Evolutionary conservation across 2,113 vertebrate genomes (phyloP), one percentile per base, ranked within the genome.

Genomic region (Lanius collurio): DNA sequence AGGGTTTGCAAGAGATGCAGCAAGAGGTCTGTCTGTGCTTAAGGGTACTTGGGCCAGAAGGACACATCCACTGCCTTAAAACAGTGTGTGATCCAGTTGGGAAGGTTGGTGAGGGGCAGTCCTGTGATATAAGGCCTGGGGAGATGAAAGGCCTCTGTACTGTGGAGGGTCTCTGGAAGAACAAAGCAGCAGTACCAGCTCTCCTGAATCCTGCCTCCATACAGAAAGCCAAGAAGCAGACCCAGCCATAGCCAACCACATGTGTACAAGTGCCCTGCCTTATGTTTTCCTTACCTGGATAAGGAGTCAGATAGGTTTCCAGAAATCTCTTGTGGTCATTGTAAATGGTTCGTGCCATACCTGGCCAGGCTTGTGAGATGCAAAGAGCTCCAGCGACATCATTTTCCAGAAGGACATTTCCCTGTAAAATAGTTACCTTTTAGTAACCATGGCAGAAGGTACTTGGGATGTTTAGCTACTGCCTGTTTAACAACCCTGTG

Each of bases 291-390:
- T 91, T 97, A 98, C 98, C 98, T 83, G 98, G 98, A 83, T 97
- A 95, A 57, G 96, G 97, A 91, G 93, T 98, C 94, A 98, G 97
- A 84, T 98, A 98, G 11, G 98, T 98, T 93, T 98, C 97, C 37
- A 97, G 83, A 89, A 98, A 98, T 75, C 98, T 98, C 93, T 98
- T 96, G 89, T 98, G 98, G 95, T 98, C 57, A 19, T 98, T 98
- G 64, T 98, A 98, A 94, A 99, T 98, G 22, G 97, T 98, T 70
- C 97, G 94, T 90, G 98, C 98, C 97, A 98, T 98, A 28, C 98
- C 98, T 6, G 98, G 98, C 98, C 98, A 99, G 13, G 98, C 97
- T 95, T 97, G 96, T 30, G 98, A 95, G n/a, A 98, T 97, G 83
- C 98, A 99, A 89, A 98, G 97, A 63, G 98, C 98, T 96, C 98